Evolutionary conservation across 2,113 vertebrate genomes (phyloP), one percentile per base, ranked within the genome.

Genomic region (Sapayoa aenigma): DNA sequence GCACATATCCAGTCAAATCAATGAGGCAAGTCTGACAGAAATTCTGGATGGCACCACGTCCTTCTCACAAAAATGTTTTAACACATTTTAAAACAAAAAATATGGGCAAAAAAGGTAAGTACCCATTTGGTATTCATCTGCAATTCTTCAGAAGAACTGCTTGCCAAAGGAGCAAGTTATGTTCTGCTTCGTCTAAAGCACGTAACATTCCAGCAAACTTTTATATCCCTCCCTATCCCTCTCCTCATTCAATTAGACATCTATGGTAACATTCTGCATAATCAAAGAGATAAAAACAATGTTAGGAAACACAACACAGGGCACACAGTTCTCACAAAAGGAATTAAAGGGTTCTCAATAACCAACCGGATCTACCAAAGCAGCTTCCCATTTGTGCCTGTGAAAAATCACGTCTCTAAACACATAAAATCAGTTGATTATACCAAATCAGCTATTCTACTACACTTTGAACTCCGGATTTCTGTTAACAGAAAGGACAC

Each of bases 51-150:
- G 62, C 25, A 89, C 44, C 53, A 19, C 17, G 53, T 89, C 49
- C 49, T 91, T 81, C 66, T 66, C 53, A 73, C 49, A 73, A 90
- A 89, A 94, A 72, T 87, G 67, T 94, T 95, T 91, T 53, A 79
- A 94, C 67, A 85, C 81, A 93, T 91, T 83, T 93, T 58, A 89
- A 91, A 96, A 93, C 53, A 95, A 82, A 60, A 82, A 47, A 46
- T 13, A 18, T 37, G 55, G 91, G 87, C 84, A 89, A 96, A 91
- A 82, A 87, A 79, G 39, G 33, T 31, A 92, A 89, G 74, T 42
- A 37, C 11, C 78, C 84, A 59, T 92, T 77, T 93, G 89, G 73
- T 91, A 92, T 96, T 84, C 72, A 84, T 91, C 69, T 87, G 44
- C 80, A 87, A 12, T 89, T 84, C 55, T 87, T 47, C 56, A 89